Evolutionary conservation across 2,888 invertebrate genomes (phyloP).

Genomic region (Gastracanthus pulcherrimus): DNA sequence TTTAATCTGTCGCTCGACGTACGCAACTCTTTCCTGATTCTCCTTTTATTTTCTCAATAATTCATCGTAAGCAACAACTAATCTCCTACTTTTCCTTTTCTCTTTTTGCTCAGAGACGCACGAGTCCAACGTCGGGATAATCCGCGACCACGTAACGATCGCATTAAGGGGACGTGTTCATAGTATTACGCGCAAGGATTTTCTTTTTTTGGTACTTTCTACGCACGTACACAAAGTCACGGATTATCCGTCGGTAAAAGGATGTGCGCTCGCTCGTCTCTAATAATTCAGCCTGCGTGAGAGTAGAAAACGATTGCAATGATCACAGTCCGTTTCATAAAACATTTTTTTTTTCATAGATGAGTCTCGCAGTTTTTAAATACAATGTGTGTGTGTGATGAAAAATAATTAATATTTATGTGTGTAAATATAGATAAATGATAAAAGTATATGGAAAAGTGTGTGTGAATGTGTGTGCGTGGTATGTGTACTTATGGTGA

Average conservation of each 20-base stretch:
- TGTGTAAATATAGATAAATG: neutral
- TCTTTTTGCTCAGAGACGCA: neutral
- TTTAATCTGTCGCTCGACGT: neutral
- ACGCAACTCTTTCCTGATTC: neutral
- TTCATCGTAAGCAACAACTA: conserved; percentile 29
- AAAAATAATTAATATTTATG: neutral
- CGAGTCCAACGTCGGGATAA: neutral
- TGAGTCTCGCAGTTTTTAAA: neutral
- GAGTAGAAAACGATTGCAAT: conserved; percentile 69
- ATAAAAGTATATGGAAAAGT: neutral
- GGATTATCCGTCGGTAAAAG: neutral
- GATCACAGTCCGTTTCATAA: conserved; percentile 72
- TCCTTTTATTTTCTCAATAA: neutral
- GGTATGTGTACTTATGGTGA: neutral
- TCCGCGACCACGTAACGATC: too few species aligned
- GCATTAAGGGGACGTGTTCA: too few species aligned
- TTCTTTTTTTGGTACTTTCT: too few species aligned
- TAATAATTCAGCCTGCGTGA: conserved; percentile 43
- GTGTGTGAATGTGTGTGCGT: neutral
- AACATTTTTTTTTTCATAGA: conserved; percentile 28
- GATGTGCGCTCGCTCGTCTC: conserved; percentile 5
- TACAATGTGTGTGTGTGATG: neutral
- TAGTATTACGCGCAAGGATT: too few species aligned
- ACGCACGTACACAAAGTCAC: neutral
- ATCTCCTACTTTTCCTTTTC: neutral